These are phyloP conservation scores for Melanotaenia maccullochi DNA, from an alignment of 2,797 vertebrate genomes.

Conservation along the genomic window DNA sequence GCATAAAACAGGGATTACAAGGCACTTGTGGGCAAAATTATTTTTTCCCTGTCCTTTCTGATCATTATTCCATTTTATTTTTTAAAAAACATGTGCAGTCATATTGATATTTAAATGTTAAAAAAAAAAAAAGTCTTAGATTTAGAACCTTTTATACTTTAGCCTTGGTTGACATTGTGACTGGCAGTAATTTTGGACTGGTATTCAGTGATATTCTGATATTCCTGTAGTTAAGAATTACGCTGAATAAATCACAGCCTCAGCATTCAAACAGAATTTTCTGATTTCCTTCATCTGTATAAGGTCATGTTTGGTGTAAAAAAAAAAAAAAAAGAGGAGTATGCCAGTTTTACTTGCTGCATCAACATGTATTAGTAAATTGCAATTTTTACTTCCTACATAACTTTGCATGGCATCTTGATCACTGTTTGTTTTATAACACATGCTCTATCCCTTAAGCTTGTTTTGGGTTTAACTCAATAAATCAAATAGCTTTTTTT, in stretches of 20 bases:
- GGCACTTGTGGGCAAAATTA: too few relatives aligned
- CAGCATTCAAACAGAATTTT: not conserved
- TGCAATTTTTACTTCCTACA: not conserved
- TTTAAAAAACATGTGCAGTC: too few relatives aligned
- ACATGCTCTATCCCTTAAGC: not conserved
- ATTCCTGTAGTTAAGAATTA: not conserved
- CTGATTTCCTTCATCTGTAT: not conserved
- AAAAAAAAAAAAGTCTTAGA: too few relatives aligned
- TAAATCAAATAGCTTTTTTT: too few relatives aligned
- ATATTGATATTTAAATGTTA: too few relatives aligned
- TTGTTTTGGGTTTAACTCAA: too few relatives aligned
- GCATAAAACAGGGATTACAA: not conserved
- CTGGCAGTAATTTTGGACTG: not conserved
- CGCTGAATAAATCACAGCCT: not conserved
- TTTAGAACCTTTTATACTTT: not conserved
- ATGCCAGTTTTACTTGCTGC: not conserved
- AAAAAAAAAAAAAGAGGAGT: not conserved
- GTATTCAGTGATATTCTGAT: not conserved
- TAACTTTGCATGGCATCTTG: not conserved
- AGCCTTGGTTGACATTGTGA: not conserved
- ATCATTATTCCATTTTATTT: too few relatives aligned
- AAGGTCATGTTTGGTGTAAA: not conserved
- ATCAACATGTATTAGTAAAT: not conserved
- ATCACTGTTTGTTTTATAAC: not conserved
- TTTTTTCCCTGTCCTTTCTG: too few relatives aligned